Evolutionary conservation across 2,113 vertebrate species (phyloP), one percentile per base, ranked within the genome.

Genomic region (Lipotes vexillifer): DNA sequence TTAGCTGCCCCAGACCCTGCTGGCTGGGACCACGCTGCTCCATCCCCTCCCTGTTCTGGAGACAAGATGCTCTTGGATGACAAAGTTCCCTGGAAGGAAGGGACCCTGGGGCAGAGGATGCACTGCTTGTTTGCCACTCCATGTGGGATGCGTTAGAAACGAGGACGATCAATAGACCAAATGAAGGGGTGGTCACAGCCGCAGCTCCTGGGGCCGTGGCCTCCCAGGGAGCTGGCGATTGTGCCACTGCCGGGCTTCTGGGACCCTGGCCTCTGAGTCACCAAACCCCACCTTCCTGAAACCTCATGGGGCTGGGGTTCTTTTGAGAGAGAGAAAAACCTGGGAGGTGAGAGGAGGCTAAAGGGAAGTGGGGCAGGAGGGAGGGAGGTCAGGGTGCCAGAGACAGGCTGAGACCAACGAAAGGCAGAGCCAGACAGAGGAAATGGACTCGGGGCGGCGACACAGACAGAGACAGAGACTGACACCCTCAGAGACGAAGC

Each of bases 191-290:
- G 1, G 36, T 18, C 49, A 59, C 25, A 82, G 49, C 33, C 2
- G 0, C 8, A 5, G 83, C 1, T 29, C 27, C 0, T 23, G 31
- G 17, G 65, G 33, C 63, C 6, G 1, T 25, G 65, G 36, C 63
- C 38, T 9, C 59, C 9, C 4, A 0, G 14, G 49, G 36, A 4
- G 74, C 20, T n/a, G 17, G 25, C 0, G 0, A 57, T 1, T 27
- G 66, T 36, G 33, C 72, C 52, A 21, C 17, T 8, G 49, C 1
- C 12, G 12, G 10, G 52, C 46, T 65, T 36, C 78, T 61, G 29
- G 57, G 63, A 77, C 36, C 65, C 41, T 68, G 82, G 77, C 66
- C 29, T 94, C 82, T 10, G 63, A 14, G 52, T 29, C 69, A 86
- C 44, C 84, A 72, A 12, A 71, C 10, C 2, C 38, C 21, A 33